phyloP scores from a whole-genome alignment of 2,797 vertebrate species.

The Pampus argenteus region DNA sequence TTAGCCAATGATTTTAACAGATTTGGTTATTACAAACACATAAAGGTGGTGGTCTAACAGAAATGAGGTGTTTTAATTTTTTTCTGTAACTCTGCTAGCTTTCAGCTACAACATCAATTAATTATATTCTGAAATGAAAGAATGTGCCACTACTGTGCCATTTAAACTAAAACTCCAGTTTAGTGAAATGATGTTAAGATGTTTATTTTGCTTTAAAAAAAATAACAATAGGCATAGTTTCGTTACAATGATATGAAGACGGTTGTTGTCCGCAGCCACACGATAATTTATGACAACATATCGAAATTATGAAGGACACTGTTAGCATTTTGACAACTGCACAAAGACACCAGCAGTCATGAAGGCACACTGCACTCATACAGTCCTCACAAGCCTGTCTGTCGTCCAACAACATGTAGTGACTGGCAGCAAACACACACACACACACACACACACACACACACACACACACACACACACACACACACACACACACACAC shows the following conservation, averaged over 20 bases:
- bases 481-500: no score
- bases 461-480: no score
- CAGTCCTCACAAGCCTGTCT: slow-evolving; percentile 19
- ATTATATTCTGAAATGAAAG: neutral
- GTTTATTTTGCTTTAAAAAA: neutral
- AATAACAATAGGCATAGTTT: neutral
- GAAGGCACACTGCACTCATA: slow-evolving; percentile 62
- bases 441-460: no score
- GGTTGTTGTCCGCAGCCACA: no score
- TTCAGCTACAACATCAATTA: neutral
- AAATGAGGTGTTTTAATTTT: no score
- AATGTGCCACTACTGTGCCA: neutral
- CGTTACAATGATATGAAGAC: slow-evolving; percentile 42
- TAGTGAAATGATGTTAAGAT: neutral
- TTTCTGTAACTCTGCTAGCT: no score
- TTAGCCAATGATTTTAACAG: no score
- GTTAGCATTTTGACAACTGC: slow-evolving; percentile 38
- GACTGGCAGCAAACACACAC: slow-evolving; percentile 3
- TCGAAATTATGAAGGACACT: slow-evolving; percentile 45
- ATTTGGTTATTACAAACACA: no score
- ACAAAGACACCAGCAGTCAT: slow-evolving; percentile 53
- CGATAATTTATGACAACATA: slow-evolving; percentile 37
- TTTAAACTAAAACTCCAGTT: neutral
- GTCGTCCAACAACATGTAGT: neutral
- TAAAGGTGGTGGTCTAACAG: no score